A percentile compares a stretch with the other conserved stretches of the same genome.
These are phyloP conservation scores for Eristalinus aeneus DNA, from an alignment of 2,888 invertebrate genomes.

Conservation along the genomic window DNA sequence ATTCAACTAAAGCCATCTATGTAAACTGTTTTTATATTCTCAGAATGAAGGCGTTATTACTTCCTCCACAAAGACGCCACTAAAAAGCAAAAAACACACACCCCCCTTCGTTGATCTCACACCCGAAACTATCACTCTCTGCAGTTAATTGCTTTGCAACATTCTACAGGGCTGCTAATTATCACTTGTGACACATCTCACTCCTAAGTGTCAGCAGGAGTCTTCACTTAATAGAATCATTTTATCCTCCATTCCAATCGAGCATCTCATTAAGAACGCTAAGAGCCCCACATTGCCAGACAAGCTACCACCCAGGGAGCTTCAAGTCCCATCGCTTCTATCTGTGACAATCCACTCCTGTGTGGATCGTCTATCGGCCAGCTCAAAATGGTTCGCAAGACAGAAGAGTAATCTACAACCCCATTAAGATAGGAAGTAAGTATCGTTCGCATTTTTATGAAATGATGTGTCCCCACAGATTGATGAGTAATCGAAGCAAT, in stretches of 20 bases:
- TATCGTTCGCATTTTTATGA: conserved; percentile 64
- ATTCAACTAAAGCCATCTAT: no score
- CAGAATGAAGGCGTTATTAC: no score
- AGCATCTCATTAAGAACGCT: not conserved
- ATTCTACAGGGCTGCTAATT: not conserved
- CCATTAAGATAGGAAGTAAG: conserved; percentile 63
- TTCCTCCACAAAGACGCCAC: no score
- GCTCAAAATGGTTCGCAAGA: conserved; percentile 29
- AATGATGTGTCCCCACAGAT: conserved; percentile 78
- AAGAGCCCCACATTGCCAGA: not conserved
- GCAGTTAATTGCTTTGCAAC: no score
- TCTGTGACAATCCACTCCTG: not conserved
- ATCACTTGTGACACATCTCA: not conserved
- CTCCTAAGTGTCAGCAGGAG: not conserved
- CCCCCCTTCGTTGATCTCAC: no score
- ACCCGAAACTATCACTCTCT: no score
- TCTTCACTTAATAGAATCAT: not conserved
- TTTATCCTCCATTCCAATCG: not conserved
- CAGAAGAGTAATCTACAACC: conserved; percentile 44
- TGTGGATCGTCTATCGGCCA: not conserved
- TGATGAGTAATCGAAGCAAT: conserved; percentile 78
- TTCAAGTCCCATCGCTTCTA: not conserved
- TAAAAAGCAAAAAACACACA: no score
- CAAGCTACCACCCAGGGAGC: not conserved
- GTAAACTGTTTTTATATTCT: no score